Base-by-base conservation (phyloP, 2,113 vertebrate genomes). In the Leucopternis melanops region DNA sequence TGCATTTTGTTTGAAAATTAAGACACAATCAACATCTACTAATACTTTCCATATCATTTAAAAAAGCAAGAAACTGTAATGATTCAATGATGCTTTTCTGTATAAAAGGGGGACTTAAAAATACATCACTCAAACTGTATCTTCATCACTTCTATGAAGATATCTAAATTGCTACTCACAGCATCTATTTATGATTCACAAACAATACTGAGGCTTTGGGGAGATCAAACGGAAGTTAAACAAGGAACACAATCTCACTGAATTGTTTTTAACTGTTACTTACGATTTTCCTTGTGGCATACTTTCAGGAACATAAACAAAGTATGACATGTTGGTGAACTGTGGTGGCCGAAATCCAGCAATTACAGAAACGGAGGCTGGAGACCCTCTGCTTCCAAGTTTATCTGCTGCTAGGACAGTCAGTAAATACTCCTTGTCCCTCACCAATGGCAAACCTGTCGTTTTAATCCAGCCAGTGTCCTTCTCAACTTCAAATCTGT, bases 401-500 rank as follows among this genome's bases (percentile, higher is more conserved):
- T 98, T 97, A 90, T 99, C 99, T 10, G 98, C 97, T 12, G 99
- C 98, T 49, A 98, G 91, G 8, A 99, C 98, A 5, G 98, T 98
- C 81, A 99, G 97, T 61, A 98, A 95, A 93, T 99, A 99, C 66
- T 99, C 98, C 73, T 97, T 97, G 91, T 98, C 98, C 57, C 94
- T 97, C 97, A 98, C 97, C 92, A 99, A 91, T 12, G 98, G 98
- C 34, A 99, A 98, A 27, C 98, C 98, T 1, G 99, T 99, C 1
- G 98, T 99, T 75, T 98, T 98, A 44, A 99, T 96, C 57, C 98
- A 98, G 31, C 99, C 99, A 9, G 91, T 98, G 97, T 99, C 98
- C 72, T 97, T 98, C 97, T 99, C 98, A 63, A 99, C 98, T 59
- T 98, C 98, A 88, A 99, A 99, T 65, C 98, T 98, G 14, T 97